phyloP scores from a whole-genome alignment of 2,113 vertebrate genomes.

The Trogon surrucura region DNA sequence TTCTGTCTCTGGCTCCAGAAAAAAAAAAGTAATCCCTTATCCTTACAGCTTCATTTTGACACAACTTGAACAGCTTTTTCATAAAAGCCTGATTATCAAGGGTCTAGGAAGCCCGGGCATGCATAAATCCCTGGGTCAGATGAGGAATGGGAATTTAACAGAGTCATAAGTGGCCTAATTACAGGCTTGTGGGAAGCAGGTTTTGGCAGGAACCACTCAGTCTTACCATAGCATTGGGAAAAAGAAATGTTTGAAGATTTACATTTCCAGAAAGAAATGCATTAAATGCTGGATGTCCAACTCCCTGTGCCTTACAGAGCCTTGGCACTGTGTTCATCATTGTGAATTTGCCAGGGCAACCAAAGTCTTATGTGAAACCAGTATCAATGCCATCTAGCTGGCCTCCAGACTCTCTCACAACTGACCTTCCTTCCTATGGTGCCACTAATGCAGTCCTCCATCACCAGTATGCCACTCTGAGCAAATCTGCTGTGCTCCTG shows the following conservation, averaged over 20 bases:
- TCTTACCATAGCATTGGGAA: not conserved
- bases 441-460: rapidly evolving
- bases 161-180: not conserved
- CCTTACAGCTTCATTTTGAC: not conserved
- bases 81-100: not conserved
- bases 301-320: not conserved
- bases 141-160: not conserved
- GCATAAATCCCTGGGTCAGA: not conserved
- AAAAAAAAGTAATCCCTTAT: not conserved
- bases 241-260: not conserved
- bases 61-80: not conserved
- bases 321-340: not conserved
- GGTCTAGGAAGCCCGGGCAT: not conserved
- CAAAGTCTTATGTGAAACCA: not conserved
- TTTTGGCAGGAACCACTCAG: not conserved
- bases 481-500: not conserved
- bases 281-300: not conserved
- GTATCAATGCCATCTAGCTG: rapidly evolving
- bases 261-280: not conserved
- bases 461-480: not conserved
- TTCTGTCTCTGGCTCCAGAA: not conserved
- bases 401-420: not conserved
- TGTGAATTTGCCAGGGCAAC: not conserved
- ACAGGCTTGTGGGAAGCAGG: not conserved
- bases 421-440: not conserved